A percentile compares a stretch with the other conserved stretches of the same genome.
These are phyloP conservation scores for Agriopis aurantiaria DNA, from an alignment of 2,888 invertebrate genomes.

Conservation along the genomic window DNA sequence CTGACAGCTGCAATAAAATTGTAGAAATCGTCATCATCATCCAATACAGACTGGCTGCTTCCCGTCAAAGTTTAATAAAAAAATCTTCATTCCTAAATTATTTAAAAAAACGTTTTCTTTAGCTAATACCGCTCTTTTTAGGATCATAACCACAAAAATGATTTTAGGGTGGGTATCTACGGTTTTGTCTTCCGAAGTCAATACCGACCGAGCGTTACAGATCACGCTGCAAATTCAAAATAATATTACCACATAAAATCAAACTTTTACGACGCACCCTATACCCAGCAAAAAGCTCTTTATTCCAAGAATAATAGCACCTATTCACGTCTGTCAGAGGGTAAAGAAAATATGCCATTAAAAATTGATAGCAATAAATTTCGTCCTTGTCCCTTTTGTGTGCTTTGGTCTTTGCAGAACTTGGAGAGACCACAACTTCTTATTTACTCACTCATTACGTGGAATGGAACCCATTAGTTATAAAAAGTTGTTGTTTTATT, in stretches of 20 bases:
- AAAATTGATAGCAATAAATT: conserved; percentile 38
- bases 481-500: conserved; percentile 12
- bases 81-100: too few relatives aligned
- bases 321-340: conserved; percentile 21
- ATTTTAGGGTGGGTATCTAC: too few relatives aligned
- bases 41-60: too few relatives aligned
- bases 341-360: conserved; percentile 31
- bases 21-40: too few relatives aligned
- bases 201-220: not conserved
- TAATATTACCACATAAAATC: conserved; percentile 19
- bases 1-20: too few relatives aligned
- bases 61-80: too few relatives aligned
- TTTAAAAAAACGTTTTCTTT: too few relatives aligned
- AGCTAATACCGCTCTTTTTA: too few relatives aligned
- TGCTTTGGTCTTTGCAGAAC: conserved; percentile 18
- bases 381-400: conserved; percentile 16
- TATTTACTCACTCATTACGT: conserved; percentile 28
- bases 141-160: too few relatives aligned
- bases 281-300: conserved; percentile 16
- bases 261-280: conserved; percentile 13
- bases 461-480: conserved; percentile 24
- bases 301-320: conserved; percentile 16
- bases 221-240: conserved; percentile 17
- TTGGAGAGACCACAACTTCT: conserved; percentile 15
- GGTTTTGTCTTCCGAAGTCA: too few relatives aligned